Evolutionary conservation across 2,797 vertebrate species (phyloP), one percentile per base, ranked within the genome.

Genomic region (Paratrypauchen microcephalus): DNA sequence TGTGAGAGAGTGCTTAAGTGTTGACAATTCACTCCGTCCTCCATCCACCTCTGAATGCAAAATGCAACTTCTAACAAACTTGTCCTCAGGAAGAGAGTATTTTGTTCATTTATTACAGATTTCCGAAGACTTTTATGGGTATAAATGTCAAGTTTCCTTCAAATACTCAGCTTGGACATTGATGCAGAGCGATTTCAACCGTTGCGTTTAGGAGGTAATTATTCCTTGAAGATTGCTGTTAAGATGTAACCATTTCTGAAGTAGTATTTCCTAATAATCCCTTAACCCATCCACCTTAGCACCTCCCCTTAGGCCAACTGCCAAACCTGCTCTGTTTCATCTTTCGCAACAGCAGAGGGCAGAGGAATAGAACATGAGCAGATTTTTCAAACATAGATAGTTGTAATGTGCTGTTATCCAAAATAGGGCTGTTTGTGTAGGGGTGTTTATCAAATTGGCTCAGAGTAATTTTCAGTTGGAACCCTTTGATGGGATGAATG

Each of bases 241-340:
- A 30, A 69, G 72, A 70, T 69, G 75, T 81, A 78, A 73, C 72
- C 62, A 74, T 67, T 70, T 70, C 56, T 68, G 63, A 70, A 74
- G 70, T 41, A 72, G 69, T 65, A 63, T 85, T 75, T 75, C 72
- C 55, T 72, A 78, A 83, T 82, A 86, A 86, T 83, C 76, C 78
- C 65, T 81, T 83, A 83, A 85, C 83, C 75, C 72, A 45, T 55
- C 69, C 83, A 84, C 79, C 80, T 79, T 75, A 65, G 80, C 63
- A 57, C 62, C 62, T 81, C 82, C 83, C 79, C 67, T 50, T 65
- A 73, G 80, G 78, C 78, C 70, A 59, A 30, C 81, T 77, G 80
- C 82, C 81, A 88, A 78, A 77, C 70, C 76, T 69, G 75, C 75
- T 76, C 75, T 19, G 84, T 85, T 84, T 86, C 84, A 87, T 90